Base-by-base conservation (phyloP, 1,140 invertebrate genomes). In the Propsilocerus akamusi region DNA sequence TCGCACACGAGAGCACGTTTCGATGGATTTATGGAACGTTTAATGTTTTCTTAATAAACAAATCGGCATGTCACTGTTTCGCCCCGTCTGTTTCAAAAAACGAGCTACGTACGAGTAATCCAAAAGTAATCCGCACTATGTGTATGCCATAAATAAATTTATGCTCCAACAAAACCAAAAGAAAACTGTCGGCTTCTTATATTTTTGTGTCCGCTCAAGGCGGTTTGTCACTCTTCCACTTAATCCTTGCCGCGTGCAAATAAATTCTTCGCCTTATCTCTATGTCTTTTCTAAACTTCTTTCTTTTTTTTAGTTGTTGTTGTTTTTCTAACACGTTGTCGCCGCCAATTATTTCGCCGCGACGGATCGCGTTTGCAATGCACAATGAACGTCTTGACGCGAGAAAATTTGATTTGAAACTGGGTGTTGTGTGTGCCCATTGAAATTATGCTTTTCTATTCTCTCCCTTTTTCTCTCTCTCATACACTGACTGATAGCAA, bases 121-220 rank as follows among this genome's bases (percentile, higher is more conserved):
- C 22, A 14, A 20, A 20, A 30, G 34, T 41, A 41, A 41, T 41
- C 34, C 34, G 17, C 22, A 20, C 14, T 20, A 41, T 41, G 34
- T 41, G 34, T 20, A n/a, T n/a, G n/a, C 14, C 34, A 41, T 41
- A 41, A 41, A 41, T 41, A 41, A 41, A 41, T 41, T 41, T 20
- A 41, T 41, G 5, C 20, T 6, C 20, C 17, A 14, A 41, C 34
- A 41, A 8, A 30, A 30, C 7, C n/a, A n/a, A n/a, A n/a, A n/a
- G n/a, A n/a, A n/a, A n/a, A n/a, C n/a, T n/a, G n/a, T n/a, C n/a
- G n/a, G n/a, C n/a, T n/a, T n/a, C n/a, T n/a, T n/a, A n/a, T n/a
- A n/a, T 12, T 20, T 41, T 20, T 41, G 14, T 41, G 34, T 41
- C 34, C 14, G 34, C 34, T 41, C n/a, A n/a, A n/a, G n/a, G n/a